A percentile compares a stretch with the other conserved stretches of the same genome.
Evolutionary conservation across 2,888 invertebrate genomes (phyloP).

Genomic region (Platycheirus albimanus): DNA sequence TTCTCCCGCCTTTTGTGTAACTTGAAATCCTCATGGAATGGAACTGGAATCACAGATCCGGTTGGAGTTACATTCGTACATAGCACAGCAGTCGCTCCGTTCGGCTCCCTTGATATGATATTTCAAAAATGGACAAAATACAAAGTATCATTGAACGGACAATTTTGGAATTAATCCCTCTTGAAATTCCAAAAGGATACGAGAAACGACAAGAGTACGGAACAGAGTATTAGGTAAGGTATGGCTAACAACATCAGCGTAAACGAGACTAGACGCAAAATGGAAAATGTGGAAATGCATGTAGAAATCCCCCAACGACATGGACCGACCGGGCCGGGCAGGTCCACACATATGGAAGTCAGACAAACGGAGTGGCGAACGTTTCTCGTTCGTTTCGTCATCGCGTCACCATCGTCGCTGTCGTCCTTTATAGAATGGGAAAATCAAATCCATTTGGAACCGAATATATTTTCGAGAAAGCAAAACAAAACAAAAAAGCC

Average conservation of each 20-base stretch:
- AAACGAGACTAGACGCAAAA: conserved; percentile 22
- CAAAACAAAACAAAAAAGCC: conserved; percentile 29
- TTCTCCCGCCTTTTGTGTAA: conserved; percentile 36
- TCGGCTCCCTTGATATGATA: conserved; percentile 23
- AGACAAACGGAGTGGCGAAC: neutral
- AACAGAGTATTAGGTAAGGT: too few species aligned
- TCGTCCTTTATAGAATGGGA: conserved; percentile 3
- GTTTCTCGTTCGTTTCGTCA: too few species aligned
- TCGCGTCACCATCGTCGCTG: too few species aligned
- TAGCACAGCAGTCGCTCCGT: conserved; percentile 6
- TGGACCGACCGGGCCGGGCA: neutral
- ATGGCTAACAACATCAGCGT: conserved; percentile 2
- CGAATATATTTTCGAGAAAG: conserved; percentile 58
- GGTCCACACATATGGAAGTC: neutral
- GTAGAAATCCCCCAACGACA: conserved; percentile 12
- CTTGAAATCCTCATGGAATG: conserved; percentile 47
- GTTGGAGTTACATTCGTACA: neutral
- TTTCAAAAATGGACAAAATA: conserved; percentile 45
- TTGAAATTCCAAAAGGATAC: conserved; percentile 43
- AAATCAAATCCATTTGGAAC: conserved; percentile 64
- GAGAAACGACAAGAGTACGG: neutral
- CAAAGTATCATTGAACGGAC: conserved; percentile 57
- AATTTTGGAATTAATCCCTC: conserved; percentile 59
- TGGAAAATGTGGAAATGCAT: conserved; percentile 11
- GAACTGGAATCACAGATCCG: conserved; percentile 43